Conservation (phyloP, 2,113 vertebrate species). For the Cynocephalus volans region DNA sequence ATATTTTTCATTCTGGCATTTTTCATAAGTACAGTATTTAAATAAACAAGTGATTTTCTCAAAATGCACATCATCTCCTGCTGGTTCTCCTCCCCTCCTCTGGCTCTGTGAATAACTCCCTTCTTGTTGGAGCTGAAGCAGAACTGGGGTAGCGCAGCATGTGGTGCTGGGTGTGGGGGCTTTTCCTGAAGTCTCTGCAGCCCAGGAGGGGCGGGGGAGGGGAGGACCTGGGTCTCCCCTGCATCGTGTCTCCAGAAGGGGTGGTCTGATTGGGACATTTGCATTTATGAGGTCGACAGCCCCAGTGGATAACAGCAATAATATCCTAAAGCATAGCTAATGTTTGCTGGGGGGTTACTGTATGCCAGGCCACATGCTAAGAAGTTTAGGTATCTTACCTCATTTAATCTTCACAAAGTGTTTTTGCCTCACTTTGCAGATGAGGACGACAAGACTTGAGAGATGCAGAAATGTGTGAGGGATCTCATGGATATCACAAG, state of each 20-base stretch:
- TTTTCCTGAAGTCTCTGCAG: not conserved
- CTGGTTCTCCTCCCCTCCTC: not conserved
- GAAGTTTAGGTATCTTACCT: not conserved
- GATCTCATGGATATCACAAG: not conserved
- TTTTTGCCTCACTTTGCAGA: not conserved
- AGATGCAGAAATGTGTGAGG: accelerated
- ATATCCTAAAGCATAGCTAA: too few species aligned
- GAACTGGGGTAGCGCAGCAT: not conserved
- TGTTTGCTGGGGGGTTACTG: accelerated
- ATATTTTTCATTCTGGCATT: constrained; percentile 79
- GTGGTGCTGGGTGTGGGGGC: not conserved
- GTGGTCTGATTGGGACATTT: not conserved
- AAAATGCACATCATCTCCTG: constrained; percentile 78
- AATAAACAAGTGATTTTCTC: constrained; percentile 84
- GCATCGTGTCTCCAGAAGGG: not conserved
- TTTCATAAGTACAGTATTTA: constrained; percentile 73
- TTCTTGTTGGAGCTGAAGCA: accelerated
- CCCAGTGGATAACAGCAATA: accelerated
- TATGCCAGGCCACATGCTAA: accelerated
- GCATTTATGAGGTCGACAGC: accelerated
- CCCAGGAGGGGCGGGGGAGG: not conserved
- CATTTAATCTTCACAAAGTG: not conserved
- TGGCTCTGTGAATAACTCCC: not conserved
- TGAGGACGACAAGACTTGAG: not conserved
- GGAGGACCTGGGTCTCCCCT: accelerated